phyloP scores from a whole-genome alignment of 2,888 invertebrate species.

The Dryomyza anilis region DNA sequence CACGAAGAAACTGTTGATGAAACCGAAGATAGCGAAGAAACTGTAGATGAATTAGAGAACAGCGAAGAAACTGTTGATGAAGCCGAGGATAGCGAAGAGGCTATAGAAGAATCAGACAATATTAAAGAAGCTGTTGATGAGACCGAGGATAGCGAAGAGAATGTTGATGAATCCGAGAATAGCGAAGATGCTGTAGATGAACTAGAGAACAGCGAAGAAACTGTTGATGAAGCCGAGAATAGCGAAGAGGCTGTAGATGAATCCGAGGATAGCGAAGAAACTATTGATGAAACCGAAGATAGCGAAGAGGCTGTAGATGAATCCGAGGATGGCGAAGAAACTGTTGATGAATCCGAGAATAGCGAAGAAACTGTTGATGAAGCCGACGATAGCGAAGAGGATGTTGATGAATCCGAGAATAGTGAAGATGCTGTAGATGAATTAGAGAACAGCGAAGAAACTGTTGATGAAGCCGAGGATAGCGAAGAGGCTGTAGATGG shows the following conservation, averaged over 20 bases:
- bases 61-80: not conserved
- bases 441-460: conserved; percentile 12
- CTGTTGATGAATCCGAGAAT: not conserved
- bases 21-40: not conserved
- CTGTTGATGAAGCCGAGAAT: not conserved
- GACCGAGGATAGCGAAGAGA: not conserved
- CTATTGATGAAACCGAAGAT: not conserved
- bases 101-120: not conserved
- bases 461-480: no score
- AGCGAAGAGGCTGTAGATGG: no score
- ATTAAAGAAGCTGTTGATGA: not conserved
- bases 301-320: not conserved
- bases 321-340: not conserved
- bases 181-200: not conserved
- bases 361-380: not conserved
- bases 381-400: not conserved
- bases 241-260: conserved; percentile 20
- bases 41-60: not conserved
- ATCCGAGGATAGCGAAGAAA: conserved; percentile 3
- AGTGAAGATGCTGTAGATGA: conserved; percentile 25
- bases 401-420: not conserved
- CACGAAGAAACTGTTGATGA: not conserved
- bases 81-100: not conserved
- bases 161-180: not conserved
- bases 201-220: not conserved